Conservation (phyloP, 2,797 vertebrate species). For the Denticeps clupeoides region DNA sequence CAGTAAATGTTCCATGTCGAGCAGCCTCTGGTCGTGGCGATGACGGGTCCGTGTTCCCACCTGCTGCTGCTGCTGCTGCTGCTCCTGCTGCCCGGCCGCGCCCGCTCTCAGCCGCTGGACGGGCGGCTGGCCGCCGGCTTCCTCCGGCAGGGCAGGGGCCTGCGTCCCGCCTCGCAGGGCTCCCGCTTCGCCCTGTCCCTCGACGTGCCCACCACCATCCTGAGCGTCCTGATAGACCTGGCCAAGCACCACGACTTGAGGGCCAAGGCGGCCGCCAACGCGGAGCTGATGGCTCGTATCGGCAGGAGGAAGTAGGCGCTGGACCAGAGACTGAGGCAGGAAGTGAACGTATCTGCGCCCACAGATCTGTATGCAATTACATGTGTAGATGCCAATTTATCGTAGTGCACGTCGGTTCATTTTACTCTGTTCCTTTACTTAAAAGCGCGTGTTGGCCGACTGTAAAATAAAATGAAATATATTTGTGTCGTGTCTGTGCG, state of each 20-base stretch:
- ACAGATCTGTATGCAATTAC: no score
- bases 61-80: slow-evolving; percentile 47
- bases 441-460: no score
- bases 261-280: slow-evolving; percentile 68
- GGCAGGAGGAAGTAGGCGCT: slow-evolving; percentile 58
- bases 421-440: no score
- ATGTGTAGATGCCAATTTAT: no score
- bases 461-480: background rate
- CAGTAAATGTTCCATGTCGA: no score
- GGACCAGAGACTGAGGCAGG: background rate
- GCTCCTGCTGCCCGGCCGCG: slow-evolving; percentile 46
- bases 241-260: slow-evolving; percentile 73
- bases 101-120: slow-evolving; percentile 42
- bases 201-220: slow-evolving; percentile 68
- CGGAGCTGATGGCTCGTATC: slow-evolving; percentile 68
- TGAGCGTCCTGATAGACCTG: slow-evolving; percentile 68
- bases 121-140: no score
- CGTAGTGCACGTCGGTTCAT: no score
- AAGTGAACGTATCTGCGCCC: no score
- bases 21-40: slow-evolving; percentile 27
- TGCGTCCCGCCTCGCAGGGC: slow-evolving; percentile 48
- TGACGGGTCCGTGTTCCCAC: slow-evolving; percentile 44
- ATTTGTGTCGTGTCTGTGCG: background rate
- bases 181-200: slow-evolving; percentile 66
- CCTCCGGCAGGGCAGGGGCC: slow-evolving; percentile 29